Conservation (phyloP, 2,888 invertebrate species). For the Leucophenga maculata region DNA sequence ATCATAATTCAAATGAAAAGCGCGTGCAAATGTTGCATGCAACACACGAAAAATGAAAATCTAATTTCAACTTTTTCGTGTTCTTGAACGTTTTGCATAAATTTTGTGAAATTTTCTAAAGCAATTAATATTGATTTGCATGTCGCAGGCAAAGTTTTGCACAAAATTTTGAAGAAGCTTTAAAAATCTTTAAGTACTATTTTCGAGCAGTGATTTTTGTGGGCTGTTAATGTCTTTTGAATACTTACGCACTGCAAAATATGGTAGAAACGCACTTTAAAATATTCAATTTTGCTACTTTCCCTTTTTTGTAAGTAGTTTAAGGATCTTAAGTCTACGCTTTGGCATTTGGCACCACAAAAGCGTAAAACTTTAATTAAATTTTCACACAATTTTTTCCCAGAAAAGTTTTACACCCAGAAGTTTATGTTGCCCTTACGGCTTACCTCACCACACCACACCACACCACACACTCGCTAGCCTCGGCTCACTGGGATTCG, state of each 20-base stretch:
- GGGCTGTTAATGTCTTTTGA: constrained; percentile 61
- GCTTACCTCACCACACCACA: background rate
- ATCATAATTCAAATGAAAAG: background rate
- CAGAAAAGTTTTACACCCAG: background rate
- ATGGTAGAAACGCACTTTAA: background rate
- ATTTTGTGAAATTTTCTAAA: background rate
- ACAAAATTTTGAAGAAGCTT: too few species aligned
- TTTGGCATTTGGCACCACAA: constrained; percentile 38
- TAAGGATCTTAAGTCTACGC: background rate
- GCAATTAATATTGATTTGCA: background rate
- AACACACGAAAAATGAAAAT: background rate
- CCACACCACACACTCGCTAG: background rate
- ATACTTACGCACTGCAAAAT: constrained; percentile 43
- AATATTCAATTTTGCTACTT: background rate
- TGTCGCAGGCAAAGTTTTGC: too few species aligned
- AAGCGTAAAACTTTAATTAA: constrained; percentile 62
- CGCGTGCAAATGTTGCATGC: background rate
- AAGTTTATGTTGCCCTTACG: constrained; percentile 13
- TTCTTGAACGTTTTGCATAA: constrained; percentile 1
- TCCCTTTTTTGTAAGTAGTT: background rate
- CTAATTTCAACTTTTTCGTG: constrained; percentile 1
- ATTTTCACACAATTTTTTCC: constrained; percentile 57
- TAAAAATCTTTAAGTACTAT: too few species aligned
- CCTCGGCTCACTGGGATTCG: background rate
- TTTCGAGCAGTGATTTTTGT: too few species aligned